These are phyloP conservation scores for Aphelenchoides besseyi DNA, from an alignment of 1,140 invertebrate genomes.

Conservation along the genomic window DNA sequence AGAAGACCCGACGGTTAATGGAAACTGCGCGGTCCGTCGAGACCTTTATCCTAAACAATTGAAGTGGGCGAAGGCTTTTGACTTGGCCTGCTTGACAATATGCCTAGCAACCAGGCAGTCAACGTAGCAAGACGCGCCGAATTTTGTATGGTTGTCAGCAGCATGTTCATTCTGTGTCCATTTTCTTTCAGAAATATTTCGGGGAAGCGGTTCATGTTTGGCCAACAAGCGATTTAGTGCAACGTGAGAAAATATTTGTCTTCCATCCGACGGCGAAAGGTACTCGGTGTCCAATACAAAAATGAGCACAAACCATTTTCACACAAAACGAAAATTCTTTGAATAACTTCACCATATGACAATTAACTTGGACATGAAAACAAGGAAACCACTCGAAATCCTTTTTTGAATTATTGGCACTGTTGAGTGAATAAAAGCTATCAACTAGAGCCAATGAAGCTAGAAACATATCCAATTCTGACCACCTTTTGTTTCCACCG, in stretches of 20 bases:
- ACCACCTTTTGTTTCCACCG: too few relatives aligned
- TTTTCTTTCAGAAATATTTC: neutral
- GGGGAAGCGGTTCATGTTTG: neutral
- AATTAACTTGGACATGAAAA: too few relatives aligned
- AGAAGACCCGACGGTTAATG: neutral
- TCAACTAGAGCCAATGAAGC: too few relatives aligned
- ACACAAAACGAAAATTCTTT: too few relatives aligned
- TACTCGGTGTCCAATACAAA: neutral
- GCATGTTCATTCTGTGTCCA: neutral
- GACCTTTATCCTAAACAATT: neutral
- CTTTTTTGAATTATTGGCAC: too few relatives aligned
- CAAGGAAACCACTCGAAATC: too few relatives aligned
- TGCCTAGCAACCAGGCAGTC: neutral
- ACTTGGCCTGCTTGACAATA: too few relatives aligned
- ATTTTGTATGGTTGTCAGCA: conserved; percentile 3
- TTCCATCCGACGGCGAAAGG: neutral
- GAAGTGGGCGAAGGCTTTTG: neutral
- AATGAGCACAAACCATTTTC: neutral
- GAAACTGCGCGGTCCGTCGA: neutral
- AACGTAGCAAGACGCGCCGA: neutral
- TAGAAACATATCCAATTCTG: too few relatives aligned
- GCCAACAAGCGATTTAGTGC: neutral
- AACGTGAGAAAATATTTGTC: neutral
- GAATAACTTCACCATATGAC: too few relatives aligned
- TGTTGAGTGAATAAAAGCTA: too few relatives aligned